Evolutionary conservation across 1,140 invertebrate genomes (phyloP).

Genomic region (Conus betulinus): DNA sequence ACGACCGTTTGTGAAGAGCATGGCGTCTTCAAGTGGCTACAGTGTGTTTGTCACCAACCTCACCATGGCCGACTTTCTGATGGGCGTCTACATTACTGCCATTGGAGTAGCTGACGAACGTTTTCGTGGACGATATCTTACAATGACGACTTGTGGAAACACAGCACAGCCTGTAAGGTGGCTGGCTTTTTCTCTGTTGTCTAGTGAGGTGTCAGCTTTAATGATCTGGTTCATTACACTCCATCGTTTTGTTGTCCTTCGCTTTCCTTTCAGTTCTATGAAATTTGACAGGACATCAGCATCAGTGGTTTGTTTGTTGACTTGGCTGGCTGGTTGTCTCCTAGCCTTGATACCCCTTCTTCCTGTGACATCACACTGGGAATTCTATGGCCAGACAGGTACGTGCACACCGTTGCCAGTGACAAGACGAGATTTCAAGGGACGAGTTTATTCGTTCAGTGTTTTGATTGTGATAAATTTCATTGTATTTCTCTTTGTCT

Average conservation of each 20-base stretch:
- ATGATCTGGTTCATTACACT: constrained; percentile 12
- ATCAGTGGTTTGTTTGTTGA: background rate
- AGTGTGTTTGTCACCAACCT: background rate
- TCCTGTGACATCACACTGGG: background rate
- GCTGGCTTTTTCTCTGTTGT: background rate
- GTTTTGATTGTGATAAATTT: constrained; percentile 5
- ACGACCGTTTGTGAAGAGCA: background rate
- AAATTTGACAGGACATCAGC: background rate
- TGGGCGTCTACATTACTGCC: background rate
- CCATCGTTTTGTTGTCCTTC: background rate
- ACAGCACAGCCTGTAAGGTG: background rate
- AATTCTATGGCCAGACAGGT: constrained; percentile 16
- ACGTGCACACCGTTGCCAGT: constrained; percentile 5
- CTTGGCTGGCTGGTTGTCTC: background rate
- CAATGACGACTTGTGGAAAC: background rate
- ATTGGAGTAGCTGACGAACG: background rate
- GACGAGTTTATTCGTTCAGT: background rate
- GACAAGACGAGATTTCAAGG: background rate
- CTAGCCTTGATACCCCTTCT: background rate
- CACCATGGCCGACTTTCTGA: constrained; percentile 3
- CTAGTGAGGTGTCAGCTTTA: constrained; percentile 5
- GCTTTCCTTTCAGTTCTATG: background rate
- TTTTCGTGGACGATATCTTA: background rate
- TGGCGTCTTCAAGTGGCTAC: background rate
- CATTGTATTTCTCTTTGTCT: background rate